Percentiles rank a stretch among this genome's conserved stretches.
Conservation (phyloP, 2,113 vertebrate species). For the Gopherus flavomarginatus region DNA sequence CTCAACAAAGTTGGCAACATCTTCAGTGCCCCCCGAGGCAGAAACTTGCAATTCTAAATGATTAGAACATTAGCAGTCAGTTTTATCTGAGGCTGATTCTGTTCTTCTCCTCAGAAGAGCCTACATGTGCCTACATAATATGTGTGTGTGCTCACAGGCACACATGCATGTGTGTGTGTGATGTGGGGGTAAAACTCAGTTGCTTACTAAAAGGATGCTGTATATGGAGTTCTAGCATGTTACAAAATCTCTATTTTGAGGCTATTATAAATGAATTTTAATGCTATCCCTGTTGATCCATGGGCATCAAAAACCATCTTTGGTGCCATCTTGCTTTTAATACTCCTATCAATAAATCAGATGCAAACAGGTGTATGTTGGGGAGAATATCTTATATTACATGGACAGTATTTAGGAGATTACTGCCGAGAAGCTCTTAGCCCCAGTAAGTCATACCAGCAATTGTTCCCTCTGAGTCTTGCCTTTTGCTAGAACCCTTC, state of each 20-base stretch:
- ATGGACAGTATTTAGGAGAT: slow-evolving; percentile 8
- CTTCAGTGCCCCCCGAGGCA: slow-evolving; percentile 73
- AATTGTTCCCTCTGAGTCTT: slow-evolving; percentile 39
- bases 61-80: slow-evolving; percentile 85
- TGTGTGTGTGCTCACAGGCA: neutral
- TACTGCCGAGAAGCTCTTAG: slow-evolving; percentile 36
- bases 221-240: neutral
- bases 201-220: neutral
- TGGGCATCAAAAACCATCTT: slow-evolving; percentile 41
- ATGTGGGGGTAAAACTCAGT: neutral
- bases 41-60: slow-evolving; percentile 80
- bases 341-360: slow-evolving; percentile 43
- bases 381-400: slow-evolving; percentile 37
- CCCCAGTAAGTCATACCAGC: slow-evolving; percentile 39
- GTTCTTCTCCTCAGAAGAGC: slow-evolving; percentile 35
- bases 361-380: slow-evolving; percentile 47
- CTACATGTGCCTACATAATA: neutral
- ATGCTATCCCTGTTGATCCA: slow-evolving; percentile 11
- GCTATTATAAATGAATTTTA: neutral
- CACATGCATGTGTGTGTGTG: neutral
- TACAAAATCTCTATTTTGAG: neutral
- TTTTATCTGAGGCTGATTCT: slow-evolving; percentile 60
- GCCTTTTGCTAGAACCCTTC: slow-evolving; percentile 16
- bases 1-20: slow-evolving; percentile 66
- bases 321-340: slow-evolving; percentile 25